phyloP scores from a whole-genome alignment of 1,140 invertebrate genomes.

The Leptopilina boulardi region DNA sequence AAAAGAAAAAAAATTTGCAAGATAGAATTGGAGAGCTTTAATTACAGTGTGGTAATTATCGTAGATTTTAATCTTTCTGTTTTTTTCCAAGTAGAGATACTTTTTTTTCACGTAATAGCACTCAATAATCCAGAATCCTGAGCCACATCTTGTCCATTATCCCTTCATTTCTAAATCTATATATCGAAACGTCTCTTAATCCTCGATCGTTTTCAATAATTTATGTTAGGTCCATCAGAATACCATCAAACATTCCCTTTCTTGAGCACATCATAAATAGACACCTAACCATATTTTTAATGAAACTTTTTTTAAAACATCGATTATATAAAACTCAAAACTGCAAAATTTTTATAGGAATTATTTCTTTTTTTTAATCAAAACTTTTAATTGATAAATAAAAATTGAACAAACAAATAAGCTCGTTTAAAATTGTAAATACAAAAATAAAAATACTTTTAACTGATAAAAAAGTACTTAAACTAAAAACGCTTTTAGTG shows the following conservation, averaged over 20 bases:
- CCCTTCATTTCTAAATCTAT: not conserved
- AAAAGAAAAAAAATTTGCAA: not conserved
- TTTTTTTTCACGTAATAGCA: constrained; percentile 9
- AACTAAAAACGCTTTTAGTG: too few species aligned
- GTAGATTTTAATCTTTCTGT: not conserved
- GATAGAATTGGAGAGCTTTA: not conserved
- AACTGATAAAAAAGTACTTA: too few species aligned
- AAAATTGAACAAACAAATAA: too few species aligned
- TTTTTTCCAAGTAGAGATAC: not conserved
- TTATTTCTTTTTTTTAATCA: too few species aligned
- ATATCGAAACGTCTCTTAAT: not conserved
- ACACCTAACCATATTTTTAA: not conserved
- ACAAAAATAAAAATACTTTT: too few species aligned
- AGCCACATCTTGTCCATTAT: constrained; percentile 3
- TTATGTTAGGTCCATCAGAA: not conserved
- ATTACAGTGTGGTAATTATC: not conserved
- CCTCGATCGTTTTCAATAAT: not conserved
- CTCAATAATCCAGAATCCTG: constrained; percentile 13
- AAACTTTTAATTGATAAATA: too few species aligned
- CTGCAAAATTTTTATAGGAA: too few species aligned
- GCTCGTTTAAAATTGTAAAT: too few species aligned
- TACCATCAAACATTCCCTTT: not conserved
- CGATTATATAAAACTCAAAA: too few species aligned
- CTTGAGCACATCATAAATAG: not conserved
- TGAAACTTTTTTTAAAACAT: too few species aligned